Percentiles rank a stretch among this genome's conserved stretches.
These are phyloP conservation scores for Diplodus puntazzo DNA, from an alignment of 2,797 vertebrate species.

Conservation along the genomic window DNA sequence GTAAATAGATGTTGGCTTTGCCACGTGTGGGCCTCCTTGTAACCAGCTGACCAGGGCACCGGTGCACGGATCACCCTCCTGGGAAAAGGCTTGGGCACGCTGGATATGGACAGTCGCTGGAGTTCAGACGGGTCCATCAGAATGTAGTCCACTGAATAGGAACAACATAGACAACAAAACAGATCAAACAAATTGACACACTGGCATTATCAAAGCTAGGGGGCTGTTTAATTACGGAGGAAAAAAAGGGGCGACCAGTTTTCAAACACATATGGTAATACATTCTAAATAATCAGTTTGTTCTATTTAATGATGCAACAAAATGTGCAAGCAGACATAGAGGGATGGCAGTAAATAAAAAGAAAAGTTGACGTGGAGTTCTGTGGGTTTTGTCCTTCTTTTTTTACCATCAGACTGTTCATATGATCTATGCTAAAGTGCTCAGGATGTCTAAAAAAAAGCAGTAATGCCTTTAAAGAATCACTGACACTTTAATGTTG, in stretches of 20 bases:
- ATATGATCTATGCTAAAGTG: not conserved
- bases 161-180: constrained; percentile 7
- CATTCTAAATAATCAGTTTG: not conserved
- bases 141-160: constrained; percentile 91
- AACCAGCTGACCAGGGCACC: constrained; percentile 89
- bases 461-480: constrained; percentile 3
- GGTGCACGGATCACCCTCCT: constrained; percentile 88
- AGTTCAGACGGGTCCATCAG: constrained; percentile 89
- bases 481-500: not conserved
- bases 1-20: constrained; percentile 87
- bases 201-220: not conserved
- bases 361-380: not conserved
- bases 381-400: not conserved
- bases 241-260: not conserved
- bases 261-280: not conserved
- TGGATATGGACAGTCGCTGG: constrained; percentile 86
- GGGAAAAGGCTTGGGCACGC: constrained; percentile 85
- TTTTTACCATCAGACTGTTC: not conserved
- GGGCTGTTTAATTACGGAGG: not conserved
- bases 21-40: constrained; percentile 81
- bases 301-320: constrained; percentile 5
- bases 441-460: not conserved
- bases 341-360: not conserved
- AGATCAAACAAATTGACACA: not conserved
- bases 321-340: not conserved